These are phyloP conservation scores for Erpetoichthys calabaricus DNA, from an alignment of 2,797 vertebrate species.

Conservation along the genomic window DNA sequence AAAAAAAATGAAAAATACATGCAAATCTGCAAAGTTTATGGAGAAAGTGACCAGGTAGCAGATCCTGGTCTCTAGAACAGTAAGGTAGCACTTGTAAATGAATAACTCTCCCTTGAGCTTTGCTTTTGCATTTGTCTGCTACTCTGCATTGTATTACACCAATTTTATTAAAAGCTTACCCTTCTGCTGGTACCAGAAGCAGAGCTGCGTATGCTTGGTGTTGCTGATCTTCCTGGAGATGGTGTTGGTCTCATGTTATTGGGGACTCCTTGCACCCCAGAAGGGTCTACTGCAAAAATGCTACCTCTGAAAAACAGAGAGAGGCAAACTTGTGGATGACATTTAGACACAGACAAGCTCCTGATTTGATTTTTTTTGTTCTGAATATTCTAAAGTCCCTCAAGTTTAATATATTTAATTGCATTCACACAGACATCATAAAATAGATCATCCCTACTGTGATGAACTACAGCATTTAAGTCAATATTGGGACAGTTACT, in stretches of 20 bases:
- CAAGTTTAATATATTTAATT: no score
- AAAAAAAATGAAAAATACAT: no score
- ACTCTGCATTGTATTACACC: conserved; percentile 12
- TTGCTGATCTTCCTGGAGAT: conserved; percentile 32
- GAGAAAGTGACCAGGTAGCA: no score
- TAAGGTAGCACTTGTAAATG: not conserved
- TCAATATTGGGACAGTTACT: no score
- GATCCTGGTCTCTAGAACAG: not conserved
- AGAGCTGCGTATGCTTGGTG: conserved; percentile 30
- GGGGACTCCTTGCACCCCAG: conserved; percentile 33
- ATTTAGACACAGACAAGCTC: no score
- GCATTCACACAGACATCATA: no score
- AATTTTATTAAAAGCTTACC: conserved; percentile 44
- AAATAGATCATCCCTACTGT: no score
- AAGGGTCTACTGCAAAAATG: conserved; percentile 46
- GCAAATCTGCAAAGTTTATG: no score
- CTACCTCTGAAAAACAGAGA: conserved; percentile 43
- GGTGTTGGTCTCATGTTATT: conserved; percentile 38
- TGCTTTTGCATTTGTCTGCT: not conserved
- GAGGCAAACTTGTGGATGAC: not conserved
- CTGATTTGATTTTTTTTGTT: no score
- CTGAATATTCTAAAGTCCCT: no score
- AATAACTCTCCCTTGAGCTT: not conserved
- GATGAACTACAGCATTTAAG: no score
- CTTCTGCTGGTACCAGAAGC: conserved; percentile 33